A percentile compares a stretch with the other conserved stretches of the same genome.
These are phyloP conservation scores for Sarcophaga peregrina DNA, from an alignment of 1,140 invertebrate species.

Conservation along the genomic window DNA sequence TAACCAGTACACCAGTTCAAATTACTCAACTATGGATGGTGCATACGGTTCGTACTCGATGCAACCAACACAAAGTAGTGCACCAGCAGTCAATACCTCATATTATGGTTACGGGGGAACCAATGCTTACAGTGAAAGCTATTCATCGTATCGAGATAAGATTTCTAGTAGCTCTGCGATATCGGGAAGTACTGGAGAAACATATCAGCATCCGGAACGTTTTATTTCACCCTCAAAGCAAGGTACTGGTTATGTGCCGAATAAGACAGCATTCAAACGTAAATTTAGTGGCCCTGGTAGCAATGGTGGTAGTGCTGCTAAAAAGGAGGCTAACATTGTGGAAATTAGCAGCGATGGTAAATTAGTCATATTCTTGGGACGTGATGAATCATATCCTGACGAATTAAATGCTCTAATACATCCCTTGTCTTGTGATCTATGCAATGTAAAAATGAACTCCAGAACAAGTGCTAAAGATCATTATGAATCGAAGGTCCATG, in stretches of 20 bases:
- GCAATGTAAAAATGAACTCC: slow-evolving; percentile 63
- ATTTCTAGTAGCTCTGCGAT: neutral
- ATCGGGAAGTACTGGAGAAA: neutral
- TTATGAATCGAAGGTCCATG: slow-evolving; percentile 68
- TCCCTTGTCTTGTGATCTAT: slow-evolving; percentile 67
- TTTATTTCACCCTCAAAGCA: slow-evolving; percentile 39
- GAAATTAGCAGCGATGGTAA: neutral
- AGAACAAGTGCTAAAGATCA: slow-evolving; percentile 66
- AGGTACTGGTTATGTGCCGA: neutral
- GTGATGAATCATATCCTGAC: slow-evolving; percentile 61
- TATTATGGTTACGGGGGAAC: neutral
- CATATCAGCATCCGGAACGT: slow-evolving; percentile 1
- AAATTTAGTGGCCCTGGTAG: slow-evolving; percentile 11
- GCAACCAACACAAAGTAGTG: neutral
- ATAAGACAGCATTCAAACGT: neutral
- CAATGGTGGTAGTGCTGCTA: neutral
- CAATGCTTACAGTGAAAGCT: neutral
- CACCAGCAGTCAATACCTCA: neutral
- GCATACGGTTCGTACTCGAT: neutral
- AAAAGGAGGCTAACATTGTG: neutral
- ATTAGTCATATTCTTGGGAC: slow-evolving; percentile 47
- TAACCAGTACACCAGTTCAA: neutral
- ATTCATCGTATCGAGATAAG: neutral
- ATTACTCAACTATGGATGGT: neutral
- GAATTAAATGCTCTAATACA: slow-evolving; percentile 65